Base-by-base conservation (phyloP, 2,113 vertebrate species). In the Sciurus niger region DNA sequence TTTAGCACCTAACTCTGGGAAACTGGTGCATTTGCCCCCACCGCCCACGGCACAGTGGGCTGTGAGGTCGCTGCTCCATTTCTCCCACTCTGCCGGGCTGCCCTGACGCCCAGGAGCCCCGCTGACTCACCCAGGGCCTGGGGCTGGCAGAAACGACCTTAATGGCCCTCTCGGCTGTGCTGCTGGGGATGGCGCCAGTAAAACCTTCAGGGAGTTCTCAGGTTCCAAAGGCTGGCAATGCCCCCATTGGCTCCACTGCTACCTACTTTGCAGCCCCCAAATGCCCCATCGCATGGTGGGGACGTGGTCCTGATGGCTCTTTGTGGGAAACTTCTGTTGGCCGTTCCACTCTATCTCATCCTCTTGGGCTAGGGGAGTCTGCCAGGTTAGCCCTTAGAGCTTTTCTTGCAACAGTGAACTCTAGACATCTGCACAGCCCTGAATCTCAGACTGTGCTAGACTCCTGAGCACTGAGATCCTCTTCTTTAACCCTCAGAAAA, bases 1-100 rank as follows among this genome's bases (percentile, higher is more conserved):
- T 96, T 96, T 90, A 96, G 96, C 85, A 72, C 48, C 22, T 32
- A 89, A 70, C 55, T 25, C 79, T 37, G 93, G 58, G 91, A 88
- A 95, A 48, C 74, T 51, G 72, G 92, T 67, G 37, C 78, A 3
- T 22, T 43, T 43, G 90, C 68, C 88, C 80, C 78, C 4, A 10
- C 67, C 0, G 2, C 88, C 63, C 1, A 0, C 0, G 0, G 84
- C 65, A 63, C 16, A 10, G 37, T 2, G 1, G 40, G 32, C 70
- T 34, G 13, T 1, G 28, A 63, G 51, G n/a, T 37, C 5, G 2
- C 37, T 51, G 51, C 17, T 51, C 48, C 22, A 20, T 46, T 68
- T 60, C 16, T 40, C 58, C 78, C 22, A 3, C 51, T 84, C 10
- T 1, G 0, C 37, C 9, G 3, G 73, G 73, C 53, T 32, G 32